Conservation (phyloP, 2,797 vertebrate genomes). For the Epinephelus malabaricus region DNA sequence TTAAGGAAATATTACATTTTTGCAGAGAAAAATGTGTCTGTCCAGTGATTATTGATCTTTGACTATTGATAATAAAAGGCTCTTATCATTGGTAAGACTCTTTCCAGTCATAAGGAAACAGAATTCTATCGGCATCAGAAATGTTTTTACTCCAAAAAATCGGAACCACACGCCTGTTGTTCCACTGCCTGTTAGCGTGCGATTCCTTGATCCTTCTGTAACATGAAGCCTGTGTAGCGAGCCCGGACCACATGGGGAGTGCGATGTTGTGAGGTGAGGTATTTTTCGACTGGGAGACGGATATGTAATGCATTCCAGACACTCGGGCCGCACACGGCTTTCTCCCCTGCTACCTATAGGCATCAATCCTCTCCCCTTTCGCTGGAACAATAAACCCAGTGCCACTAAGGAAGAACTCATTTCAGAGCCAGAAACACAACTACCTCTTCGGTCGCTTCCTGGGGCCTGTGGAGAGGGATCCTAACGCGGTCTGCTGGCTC, state of each 20-base stretch:
- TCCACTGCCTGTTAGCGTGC: constrained; percentile 75
- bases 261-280: constrained; percentile 83
- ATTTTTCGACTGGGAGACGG: constrained; percentile 80
- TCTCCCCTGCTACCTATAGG: constrained; percentile 83
- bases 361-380: constrained; percentile 87
- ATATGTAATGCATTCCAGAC: constrained; percentile 87
- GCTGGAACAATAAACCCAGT: constrained; percentile 85
- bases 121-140: constrained; percentile 38
- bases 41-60: constrained; percentile 3
- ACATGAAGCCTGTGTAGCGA: constrained; percentile 76
- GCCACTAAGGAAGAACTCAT: constrained; percentile 77
- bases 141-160: constrained; percentile 51
- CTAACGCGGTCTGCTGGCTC: constrained; percentile 23
- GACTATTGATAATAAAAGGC: background rate
- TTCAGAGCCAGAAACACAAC: constrained; percentile 75
- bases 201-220: constrained; percentile 81
- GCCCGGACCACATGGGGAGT: constrained; percentile 81
- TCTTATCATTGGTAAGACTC: background rate
- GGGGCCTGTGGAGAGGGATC: constrained; percentile 47
- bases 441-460: constrained; percentile 65
- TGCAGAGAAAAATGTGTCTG: background rate
- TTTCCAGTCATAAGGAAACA: constrained; percentile 30
- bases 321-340: constrained; percentile 72
- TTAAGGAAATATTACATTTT: background rate
- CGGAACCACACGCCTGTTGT: constrained; percentile 44